A percentile compares a stretch with the other conserved stretches of the same genome.
phyloP scores from a whole-genome alignment of 2,797 vertebrate species.

The Anguilla pacifica region DNA sequence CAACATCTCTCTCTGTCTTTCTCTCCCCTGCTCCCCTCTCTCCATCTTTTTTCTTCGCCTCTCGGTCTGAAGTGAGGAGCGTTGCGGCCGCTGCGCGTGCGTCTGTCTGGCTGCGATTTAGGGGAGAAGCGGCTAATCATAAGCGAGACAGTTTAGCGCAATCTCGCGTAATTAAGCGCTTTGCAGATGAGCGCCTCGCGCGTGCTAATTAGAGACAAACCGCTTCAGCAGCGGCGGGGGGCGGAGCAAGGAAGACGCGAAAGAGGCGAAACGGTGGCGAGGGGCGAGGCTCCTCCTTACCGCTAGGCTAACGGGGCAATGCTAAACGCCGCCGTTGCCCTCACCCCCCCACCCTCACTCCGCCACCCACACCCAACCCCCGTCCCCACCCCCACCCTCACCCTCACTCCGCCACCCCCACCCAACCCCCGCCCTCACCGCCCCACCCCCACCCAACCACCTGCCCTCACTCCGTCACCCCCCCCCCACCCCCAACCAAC shows the following conservation, averaged over 20 bases:
- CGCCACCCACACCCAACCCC: too few relatives aligned
- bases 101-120: constrained; percentile 45
- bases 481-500: too few relatives aligned
- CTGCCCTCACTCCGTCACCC: too few relatives aligned
- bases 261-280: constrained; percentile 41
- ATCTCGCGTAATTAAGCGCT: constrained; percentile 80
- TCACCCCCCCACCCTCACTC: too few relatives aligned
- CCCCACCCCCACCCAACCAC: too few relatives aligned
- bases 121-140: constrained; percentile 71
- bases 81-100: constrained; percentile 54
- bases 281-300: neutral
- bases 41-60: constrained; percentile 7
- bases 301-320: neutral
- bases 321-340: neutral
- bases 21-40: constrained; percentile 23
- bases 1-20: constrained; percentile 12
- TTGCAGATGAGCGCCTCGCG: constrained; percentile 75
- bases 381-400: too few relatives aligned
- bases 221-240: constrained; percentile 67
- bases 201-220: constrained; percentile 78
- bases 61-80: constrained; percentile 34
- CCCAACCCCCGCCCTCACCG: neutral
- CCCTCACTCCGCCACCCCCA: neutral
- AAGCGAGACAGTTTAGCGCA: constrained; percentile 78
- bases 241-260: constrained; percentile 61